A percentile compares a stretch with the other conserved stretches of the same genome.
phyloP scores from a whole-genome alignment of 2,888 invertebrate genomes.

The Macrosiphum euphorbiae region DNA sequence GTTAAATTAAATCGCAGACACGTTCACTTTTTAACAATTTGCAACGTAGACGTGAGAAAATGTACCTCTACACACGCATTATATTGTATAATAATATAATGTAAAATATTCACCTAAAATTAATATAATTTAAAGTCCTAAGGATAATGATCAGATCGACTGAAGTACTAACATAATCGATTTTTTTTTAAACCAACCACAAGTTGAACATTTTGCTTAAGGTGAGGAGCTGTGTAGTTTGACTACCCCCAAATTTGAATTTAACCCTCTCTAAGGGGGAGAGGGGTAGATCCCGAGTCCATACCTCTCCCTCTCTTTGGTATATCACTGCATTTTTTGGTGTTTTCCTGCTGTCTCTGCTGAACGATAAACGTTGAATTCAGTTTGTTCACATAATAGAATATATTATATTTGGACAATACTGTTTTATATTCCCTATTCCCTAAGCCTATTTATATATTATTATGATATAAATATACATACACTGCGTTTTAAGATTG shows the following conservation, averaged over 20 bases:
- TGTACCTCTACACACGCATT: neutral
- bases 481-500: neutral
- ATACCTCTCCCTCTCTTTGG: neutral
- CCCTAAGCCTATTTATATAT: neutral
- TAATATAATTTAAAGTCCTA: neutral
- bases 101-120: neutral
- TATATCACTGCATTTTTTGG: neutral
- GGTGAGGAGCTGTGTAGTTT: neutral
- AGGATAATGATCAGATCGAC: neutral
- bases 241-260: neutral
- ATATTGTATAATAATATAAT: neutral
- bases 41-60: neutral
- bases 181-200: neutral
- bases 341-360: neutral
- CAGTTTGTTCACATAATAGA: neutral
- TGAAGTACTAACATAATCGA: neutral
- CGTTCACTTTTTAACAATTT: neutral
- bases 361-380: neutral
- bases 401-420: neutral
- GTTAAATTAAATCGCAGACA: neutral
- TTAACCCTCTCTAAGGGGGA: neutral
- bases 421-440: neutral
- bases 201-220: neutral
- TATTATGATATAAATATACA: neutral
- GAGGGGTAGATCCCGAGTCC: neutral